These are phyloP conservation scores for Recurvirostra avosetta DNA, from an alignment of 2,113 vertebrate genomes.

Conservation along the genomic window DNA sequence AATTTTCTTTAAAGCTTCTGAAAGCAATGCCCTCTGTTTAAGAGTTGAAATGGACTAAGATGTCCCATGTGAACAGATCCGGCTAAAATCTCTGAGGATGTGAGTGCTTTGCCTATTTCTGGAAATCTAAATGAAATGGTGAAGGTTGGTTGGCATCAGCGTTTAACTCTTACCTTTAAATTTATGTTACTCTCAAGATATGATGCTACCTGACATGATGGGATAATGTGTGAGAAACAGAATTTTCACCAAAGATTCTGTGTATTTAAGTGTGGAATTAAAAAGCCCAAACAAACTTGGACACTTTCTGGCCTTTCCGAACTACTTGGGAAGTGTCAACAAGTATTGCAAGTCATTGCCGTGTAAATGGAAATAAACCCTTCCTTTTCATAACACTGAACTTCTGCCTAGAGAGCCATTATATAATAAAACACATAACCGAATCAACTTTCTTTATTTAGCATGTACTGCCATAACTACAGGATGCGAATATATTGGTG, in stretches of 20 bases:
- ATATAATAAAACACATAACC: not conserved
- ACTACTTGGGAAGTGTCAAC: not conserved
- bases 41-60: not conserved
- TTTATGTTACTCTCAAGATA: not conserved
- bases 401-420: not conserved
- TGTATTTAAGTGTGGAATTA: not conserved
- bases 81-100: not conserved
- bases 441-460: not conserved
- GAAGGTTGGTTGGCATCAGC: not conserved
- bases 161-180: not conserved
- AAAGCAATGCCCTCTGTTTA: not conserved
- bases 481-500: not conserved
- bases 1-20: not conserved
- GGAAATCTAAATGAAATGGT: not conserved
- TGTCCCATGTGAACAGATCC: not conserved
- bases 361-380: not conserved
- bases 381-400: not conserved
- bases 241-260: not conserved
- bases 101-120: not conserved
- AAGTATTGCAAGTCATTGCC: not conserved
- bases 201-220: fast-evolving
- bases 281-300: not conserved
- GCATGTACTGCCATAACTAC: not conserved
- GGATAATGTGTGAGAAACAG: not conserved
- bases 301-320: not conserved